phyloP scores from a whole-genome alignment of 2,113 vertebrate species.

The Mohoua ochrocephala region DNA sequence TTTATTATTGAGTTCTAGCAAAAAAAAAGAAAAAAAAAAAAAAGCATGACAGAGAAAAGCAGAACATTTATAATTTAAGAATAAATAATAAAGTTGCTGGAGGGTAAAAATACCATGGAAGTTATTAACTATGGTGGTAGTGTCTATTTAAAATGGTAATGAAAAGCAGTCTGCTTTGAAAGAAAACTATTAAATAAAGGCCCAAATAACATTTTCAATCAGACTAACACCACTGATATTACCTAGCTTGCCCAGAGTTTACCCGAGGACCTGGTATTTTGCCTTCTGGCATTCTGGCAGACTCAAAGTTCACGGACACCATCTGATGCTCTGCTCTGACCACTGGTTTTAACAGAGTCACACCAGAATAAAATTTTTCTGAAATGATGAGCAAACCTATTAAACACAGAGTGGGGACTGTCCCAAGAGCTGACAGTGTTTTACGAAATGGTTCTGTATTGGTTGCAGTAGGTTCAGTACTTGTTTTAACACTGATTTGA shows the following conservation, averaged over 20 bases:
- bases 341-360: not conserved
- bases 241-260: not conserved
- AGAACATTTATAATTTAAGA: not conserved
- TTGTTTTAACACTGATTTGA: not conserved
- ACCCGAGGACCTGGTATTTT: not conserved
- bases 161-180: slow-evolving; percentile 3
- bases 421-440: not conserved
- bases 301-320: not conserved
- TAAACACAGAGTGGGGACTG: not conserved
- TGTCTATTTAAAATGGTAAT: slow-evolving; percentile 32
- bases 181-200: not conserved
- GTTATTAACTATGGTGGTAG: not conserved
- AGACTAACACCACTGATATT: not conserved
- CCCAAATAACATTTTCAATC: not conserved
- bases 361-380: not conserved
- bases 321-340: not conserved
- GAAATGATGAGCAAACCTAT: not conserved
- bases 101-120: not conserved
- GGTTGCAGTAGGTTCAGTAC: not conserved
- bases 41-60: not conserved
- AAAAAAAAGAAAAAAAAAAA: not conserved
- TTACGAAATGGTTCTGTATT: no score
- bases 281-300: not conserved
- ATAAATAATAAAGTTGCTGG: slow-evolving; percentile 9
- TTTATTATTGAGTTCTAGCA: not conserved